Evolutionary conservation across 2,113 vertebrate genomes (phyloP).

Genomic region (Garra rufa): DNA sequence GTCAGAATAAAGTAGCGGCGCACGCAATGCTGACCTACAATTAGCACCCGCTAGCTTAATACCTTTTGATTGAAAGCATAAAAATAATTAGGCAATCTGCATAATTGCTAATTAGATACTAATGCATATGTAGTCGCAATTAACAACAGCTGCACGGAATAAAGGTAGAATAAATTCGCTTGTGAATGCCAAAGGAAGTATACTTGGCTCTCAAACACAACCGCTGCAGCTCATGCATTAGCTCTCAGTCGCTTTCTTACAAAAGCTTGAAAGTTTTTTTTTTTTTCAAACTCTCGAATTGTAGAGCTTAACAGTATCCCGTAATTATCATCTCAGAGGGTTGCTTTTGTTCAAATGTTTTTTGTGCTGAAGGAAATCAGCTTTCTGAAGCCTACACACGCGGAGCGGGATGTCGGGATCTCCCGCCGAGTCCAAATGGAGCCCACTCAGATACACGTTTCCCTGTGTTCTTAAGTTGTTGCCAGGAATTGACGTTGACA

Average conservation of each 20-base stretch:
- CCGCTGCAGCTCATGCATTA: not conserved
- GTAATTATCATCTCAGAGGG: slow-evolving; percentile 45
- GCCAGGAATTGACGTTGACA: slow-evolving; percentile 35
- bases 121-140: slow-evolving; percentile 36
- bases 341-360: slow-evolving; percentile 36
- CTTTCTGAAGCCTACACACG: slow-evolving; percentile 44
- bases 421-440: slow-evolving; percentile 44
- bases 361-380: slow-evolving; percentile 17
- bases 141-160: slow-evolving; percentile 14
- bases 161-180: not conserved
- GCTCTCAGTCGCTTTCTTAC: not conserved
- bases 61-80: slow-evolving; percentile 44
- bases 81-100: slow-evolving; percentile 46
- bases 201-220: not conserved
- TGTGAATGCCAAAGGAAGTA: slow-evolving; percentile 4
- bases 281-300: not conserved
- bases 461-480: slow-evolving; percentile 47
- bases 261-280: not conserved
- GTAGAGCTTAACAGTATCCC: slow-evolving; percentile 24
- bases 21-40: slow-evolving; percentile 29
- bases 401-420: slow-evolving; percentile 7
- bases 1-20: not conserved
- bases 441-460: slow-evolving; percentile 23
- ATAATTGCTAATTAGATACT: slow-evolving; percentile 46
- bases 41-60: slow-evolving; percentile 37